Conservation (phyloP, 2,888 invertebrate genomes). For the Cephus nigrinus region DNA sequence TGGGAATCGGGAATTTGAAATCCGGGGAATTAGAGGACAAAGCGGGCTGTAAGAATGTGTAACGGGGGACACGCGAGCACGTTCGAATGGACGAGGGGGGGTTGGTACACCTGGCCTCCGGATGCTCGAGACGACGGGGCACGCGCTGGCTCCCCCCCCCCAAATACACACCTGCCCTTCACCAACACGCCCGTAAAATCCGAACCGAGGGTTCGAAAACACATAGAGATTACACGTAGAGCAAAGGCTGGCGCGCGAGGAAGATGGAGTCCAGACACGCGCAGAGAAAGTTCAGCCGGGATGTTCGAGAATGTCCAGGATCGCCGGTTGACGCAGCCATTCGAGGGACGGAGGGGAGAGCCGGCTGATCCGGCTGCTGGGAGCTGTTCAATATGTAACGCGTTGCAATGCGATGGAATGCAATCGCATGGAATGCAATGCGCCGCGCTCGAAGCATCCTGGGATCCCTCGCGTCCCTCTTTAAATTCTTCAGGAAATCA, state of each 20-base stretch:
- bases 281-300: constrained; percentile 16
- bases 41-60: not conserved
- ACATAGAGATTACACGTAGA: constrained; percentile 52
- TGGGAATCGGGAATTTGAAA: constrained; percentile 11
- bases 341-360: not conserved
- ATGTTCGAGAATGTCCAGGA: too few species aligned
- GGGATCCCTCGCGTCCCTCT: too few species aligned
- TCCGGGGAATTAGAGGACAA: constrained; percentile 31
- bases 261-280: constrained; percentile 30
- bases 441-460: too few species aligned
- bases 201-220: constrained; percentile 50
- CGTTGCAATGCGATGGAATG: too few species aligned
- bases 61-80: constrained; percentile 38
- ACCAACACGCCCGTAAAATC: not conserved
- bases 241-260: constrained; percentile 36
- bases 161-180: not conserved
- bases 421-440: too few species aligned
- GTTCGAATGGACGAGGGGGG: constrained; percentile 45
- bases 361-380: not conserved
- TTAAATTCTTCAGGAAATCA: too few species aligned
- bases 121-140: constrained; percentile 59
- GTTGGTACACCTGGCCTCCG: constrained; percentile 61
- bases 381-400: not conserved
- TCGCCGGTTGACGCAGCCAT: too few species aligned
- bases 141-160: constrained; percentile 37